Evolutionary conservation across 2,888 invertebrate species (phyloP), one percentile per base, ranked within the genome.

Genomic region (Griposia aprilina): DNA sequence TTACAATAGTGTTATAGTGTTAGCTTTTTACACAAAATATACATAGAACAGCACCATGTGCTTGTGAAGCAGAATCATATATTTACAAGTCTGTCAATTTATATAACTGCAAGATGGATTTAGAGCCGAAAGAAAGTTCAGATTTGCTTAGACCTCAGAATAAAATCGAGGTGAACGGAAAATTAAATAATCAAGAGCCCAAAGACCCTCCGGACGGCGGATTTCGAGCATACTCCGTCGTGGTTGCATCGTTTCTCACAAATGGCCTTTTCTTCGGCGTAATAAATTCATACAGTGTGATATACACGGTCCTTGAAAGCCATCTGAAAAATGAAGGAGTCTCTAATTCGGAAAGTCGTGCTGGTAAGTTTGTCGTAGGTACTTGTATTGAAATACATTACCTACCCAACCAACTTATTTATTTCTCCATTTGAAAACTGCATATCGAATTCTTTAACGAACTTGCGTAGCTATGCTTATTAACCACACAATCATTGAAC

Each of bases 241-340:
- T 99, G 97, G 90, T 98, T 63, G 98, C 98, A 65, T 98, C 99
- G 79, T 99, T 99, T 94, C 96, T 99, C 79, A 98, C 98, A 90
- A 99, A 99, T 94, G 99, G 99, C 11, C 98, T 99, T 72, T 97
- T 99, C 73, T 99, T 99, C 94, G 99, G 99, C 68, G 98, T 99
- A 66, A 99, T 99, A 91, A 99, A 99, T 96, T 98, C 98, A 0
- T 99, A 98, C 93, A 98, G 99, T 87, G 98, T 99, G 50, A 97
- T 99, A 85, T 98, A 98, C 92, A 97, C 97, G 13, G 97, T 98
- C 84, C 97, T 99, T 66, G 97, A 97, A 89, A 97, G 97, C 71
- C 97, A 97, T 89, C 96, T 99, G 80, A 93, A 96, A 79, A 95
- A 95, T n/a, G 97, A 97, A 78, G 98, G 98, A 30, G 97, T 98